phyloP scores from a whole-genome alignment of 2,113 vertebrate genomes.

The Meriones unguiculatus region DNA sequence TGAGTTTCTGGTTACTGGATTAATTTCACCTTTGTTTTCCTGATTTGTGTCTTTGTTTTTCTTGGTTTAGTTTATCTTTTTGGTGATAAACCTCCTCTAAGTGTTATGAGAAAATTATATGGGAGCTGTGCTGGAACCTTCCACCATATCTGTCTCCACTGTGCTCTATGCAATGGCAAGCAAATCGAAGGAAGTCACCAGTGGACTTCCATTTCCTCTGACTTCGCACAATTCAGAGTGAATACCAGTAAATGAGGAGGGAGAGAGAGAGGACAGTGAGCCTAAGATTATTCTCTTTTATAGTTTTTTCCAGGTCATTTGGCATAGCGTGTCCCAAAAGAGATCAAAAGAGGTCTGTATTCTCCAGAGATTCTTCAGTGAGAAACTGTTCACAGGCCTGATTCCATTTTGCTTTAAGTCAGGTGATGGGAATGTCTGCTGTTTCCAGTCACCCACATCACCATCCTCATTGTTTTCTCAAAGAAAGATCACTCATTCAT shows the following conservation, averaged over 20 bases:
- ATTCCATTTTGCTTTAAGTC: background rate
- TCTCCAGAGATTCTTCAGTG: background rate
- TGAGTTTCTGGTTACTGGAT: background rate
- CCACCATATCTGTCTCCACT: background rate
- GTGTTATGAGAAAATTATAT: background rate
- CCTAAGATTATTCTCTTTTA: background rate
- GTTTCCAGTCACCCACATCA: background rate
- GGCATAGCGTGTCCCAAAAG: background rate
- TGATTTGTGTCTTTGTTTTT: background rate
- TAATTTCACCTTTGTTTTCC: background rate
- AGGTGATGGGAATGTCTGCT: background rate
- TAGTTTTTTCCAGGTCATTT: background rate
- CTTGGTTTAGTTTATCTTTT: background rate
- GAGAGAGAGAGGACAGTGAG: background rate
- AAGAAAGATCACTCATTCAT: background rate
- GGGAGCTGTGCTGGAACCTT: background rate
- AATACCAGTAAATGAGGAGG: background rate
- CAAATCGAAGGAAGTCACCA: background rate
- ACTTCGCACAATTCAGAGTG: background rate
- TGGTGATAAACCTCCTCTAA: background rate
- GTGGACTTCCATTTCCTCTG: background rate
- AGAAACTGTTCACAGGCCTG: background rate
- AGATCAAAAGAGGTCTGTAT: too few species aligned
- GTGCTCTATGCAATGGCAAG: background rate
- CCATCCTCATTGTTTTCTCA: background rate